Evolutionary conservation across 1,140 invertebrate genomes (phyloP).

Genomic region (Bilobella aurantiaca): DNA sequence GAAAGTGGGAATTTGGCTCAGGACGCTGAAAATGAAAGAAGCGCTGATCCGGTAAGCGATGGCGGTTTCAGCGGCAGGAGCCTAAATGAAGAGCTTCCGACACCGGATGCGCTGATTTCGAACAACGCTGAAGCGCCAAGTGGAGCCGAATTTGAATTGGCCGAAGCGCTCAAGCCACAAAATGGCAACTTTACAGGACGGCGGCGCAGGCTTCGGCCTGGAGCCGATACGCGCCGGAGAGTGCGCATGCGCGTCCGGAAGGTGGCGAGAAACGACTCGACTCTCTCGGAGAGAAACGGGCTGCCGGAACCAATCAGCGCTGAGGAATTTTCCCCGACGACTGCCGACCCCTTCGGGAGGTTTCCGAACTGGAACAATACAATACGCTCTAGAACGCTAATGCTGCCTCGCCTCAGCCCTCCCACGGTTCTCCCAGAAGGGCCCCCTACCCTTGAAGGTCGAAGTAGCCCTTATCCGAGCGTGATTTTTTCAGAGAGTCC

Average conservation of each 20-base stretch:
- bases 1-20: neutral
- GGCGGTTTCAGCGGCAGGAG: slow-evolving; percentile 10
- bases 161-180: slow-evolving; percentile 26
- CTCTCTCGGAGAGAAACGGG: neutral
- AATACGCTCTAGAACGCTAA: neutral
- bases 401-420: slow-evolving; percentile 1
- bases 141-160: slow-evolving; percentile 27
- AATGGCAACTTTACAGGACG: slow-evolving; percentile 13
- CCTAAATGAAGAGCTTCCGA: slow-evolving; percentile 22
- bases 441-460: neutral
- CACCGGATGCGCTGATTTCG: slow-evolving; percentile 25
- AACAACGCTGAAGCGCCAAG: slow-evolving; percentile 12
- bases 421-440: neutral
- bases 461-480: neutral
- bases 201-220: slow-evolving; percentile 8
- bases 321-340: neutral
- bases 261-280: slow-evolving; percentile 12
- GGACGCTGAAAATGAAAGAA: neutral
- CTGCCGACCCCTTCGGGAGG: neutral
- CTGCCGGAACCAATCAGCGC: neutral
- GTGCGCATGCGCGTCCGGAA: slow-evolving; percentile 17
- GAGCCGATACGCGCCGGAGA: neutral
- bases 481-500: neutral
- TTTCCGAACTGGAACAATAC: slow-evolving; percentile 18
- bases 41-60: neutral